Evolutionary conservation across 1,140 invertebrate genomes (phyloP), one percentile per base, ranked within the genome.

Genomic region (Panulirus ornatus): DNA sequence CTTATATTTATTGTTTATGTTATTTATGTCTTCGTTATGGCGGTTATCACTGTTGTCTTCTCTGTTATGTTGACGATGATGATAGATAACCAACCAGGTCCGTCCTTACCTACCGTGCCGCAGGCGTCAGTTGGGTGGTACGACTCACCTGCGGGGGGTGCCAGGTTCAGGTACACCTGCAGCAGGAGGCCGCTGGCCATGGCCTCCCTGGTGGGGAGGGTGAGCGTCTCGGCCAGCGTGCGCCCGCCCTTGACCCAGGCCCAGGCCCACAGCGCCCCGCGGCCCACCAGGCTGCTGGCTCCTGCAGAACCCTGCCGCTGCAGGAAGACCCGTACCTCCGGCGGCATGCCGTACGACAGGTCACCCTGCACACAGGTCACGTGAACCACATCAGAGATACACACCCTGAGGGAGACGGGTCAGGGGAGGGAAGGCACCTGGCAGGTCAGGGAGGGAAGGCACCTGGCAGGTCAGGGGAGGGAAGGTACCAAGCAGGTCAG

Each of bases 241-340:
- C n/a, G 63, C 0, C 88, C 88, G 2, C 88, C 88, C 38, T 83
- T 90, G 2, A 83, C 71, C 63, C 63, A 90, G 16, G 54, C 79
- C 88, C 88, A 90, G 5, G 71, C 70, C 88, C 88, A 90, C 66
- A 44, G 8, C 78, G 71, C 71, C 36, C 82, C 82, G 27, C 63
- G 88, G 19, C 78, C 79, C 38, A 90, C 3, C 54, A 19, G 6
- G 0, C 14, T 30, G 58, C 38, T 30, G 0, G 82, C 70, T 16
- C 30, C 71, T 14, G 54, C 36, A 14, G 88, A 90, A 0, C 88
- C 88, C n/a, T 83, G n/a, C 22, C 14, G 36, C 44, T 47, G 44
- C 54, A 88, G 54, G 34, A 44, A 42, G 16, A 11, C 11, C 14
- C 82, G 82, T 3, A 44, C 42, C 44, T 84, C 82, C 1, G 42